Evolutionary conservation across 2,113 vertebrate species (phyloP).

Genomic region (Macquaria australasica): DNA sequence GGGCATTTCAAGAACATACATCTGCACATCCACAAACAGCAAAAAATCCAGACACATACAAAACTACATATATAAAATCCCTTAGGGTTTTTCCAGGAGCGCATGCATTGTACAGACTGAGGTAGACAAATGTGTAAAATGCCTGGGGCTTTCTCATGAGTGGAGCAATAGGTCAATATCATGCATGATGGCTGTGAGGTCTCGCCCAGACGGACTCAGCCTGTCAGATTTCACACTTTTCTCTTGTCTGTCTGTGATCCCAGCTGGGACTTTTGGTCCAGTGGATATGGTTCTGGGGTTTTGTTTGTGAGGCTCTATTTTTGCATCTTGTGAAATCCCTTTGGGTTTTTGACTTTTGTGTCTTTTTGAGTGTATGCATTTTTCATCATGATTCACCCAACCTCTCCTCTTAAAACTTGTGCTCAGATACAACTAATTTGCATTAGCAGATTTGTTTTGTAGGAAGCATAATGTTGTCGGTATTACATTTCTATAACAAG

Average conservation of each 20-base stretch:
- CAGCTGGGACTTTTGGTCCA: conserved; percentile 25
- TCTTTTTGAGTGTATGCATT: not conserved
- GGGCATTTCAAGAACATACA: conserved; percentile 27
- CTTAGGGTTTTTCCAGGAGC: not conserved
- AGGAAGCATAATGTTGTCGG: not conserved
- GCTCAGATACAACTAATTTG: not conserved
- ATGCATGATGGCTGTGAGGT: conserved; percentile 60
- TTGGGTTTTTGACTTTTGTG: not conserved
- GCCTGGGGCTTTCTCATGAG: conserved; percentile 56
- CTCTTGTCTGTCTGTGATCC: conserved; percentile 37
- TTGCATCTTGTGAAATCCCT: conserved; percentile 28
- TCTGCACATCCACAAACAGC: conserved; percentile 10
- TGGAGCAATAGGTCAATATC: conserved; percentile 65
- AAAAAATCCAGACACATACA: not conserved
- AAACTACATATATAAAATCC: not conserved
- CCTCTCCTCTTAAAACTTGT: not conserved
- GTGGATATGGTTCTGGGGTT: conserved; percentile 25
- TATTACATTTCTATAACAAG: not conserved
- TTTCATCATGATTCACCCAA: not conserved
- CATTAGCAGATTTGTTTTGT: not conserved
- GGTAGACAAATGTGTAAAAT: conserved; percentile 58
- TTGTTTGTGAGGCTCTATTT: conserved; percentile 29
- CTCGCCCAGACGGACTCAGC: conserved; percentile 38
- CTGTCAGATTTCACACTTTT: conserved; percentile 70
- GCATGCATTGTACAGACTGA: conserved; percentile 5